Conservation (phyloP, 2,113 vertebrate genomes). For the Isichthys henryi region DNA sequence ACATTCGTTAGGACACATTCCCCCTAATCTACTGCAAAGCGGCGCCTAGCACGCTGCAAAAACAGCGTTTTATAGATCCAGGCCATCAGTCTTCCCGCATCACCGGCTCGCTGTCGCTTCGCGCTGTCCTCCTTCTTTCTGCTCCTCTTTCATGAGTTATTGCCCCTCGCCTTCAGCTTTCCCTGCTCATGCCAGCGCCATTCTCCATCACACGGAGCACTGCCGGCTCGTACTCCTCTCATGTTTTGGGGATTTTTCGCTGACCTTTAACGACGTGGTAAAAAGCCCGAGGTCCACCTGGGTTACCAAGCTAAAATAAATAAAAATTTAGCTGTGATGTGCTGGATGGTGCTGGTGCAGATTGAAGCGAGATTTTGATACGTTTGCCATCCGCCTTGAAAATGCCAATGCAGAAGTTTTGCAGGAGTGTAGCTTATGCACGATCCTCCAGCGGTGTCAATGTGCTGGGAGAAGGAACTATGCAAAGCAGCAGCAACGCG, state of each 20-base stretch:
- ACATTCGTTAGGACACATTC: not conserved
- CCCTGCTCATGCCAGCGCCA: slow-evolving; percentile 24
- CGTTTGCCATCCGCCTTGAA: not conserved
- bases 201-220: slow-evolving; percentile 22
- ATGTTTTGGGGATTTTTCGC: slow-evolving; percentile 23
- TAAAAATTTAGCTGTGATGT: not conserved
- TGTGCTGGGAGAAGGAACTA: not conserved
- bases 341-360: not conserved
- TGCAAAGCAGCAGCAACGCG: slow-evolving; percentile 16
- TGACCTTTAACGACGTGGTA: not conserved
- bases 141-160: slow-evolving; percentile 33
- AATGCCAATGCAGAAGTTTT: not conserved
- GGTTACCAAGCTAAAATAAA: not conserved
- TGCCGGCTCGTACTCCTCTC: slow-evolving; percentile 11
- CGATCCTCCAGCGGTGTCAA: slow-evolving; percentile 9
- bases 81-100: slow-evolving; percentile 40
- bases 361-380: not conserved
- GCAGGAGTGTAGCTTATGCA: not conserved
- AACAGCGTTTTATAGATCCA: slow-evolving; percentile 43
- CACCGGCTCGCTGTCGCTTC: slow-evolving; percentile 25
- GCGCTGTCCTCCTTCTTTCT: slow-evolving; percentile 37
- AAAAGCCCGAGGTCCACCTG: not conserved
- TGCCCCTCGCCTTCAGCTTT: slow-evolving; percentile 30
- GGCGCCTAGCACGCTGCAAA: slow-evolving; percentile 28
- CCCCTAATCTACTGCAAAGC: not conserved